Evolutionary conservation across 1,140 invertebrate genomes (phyloP).

Genomic region (Caerostris extrusa): DNA sequence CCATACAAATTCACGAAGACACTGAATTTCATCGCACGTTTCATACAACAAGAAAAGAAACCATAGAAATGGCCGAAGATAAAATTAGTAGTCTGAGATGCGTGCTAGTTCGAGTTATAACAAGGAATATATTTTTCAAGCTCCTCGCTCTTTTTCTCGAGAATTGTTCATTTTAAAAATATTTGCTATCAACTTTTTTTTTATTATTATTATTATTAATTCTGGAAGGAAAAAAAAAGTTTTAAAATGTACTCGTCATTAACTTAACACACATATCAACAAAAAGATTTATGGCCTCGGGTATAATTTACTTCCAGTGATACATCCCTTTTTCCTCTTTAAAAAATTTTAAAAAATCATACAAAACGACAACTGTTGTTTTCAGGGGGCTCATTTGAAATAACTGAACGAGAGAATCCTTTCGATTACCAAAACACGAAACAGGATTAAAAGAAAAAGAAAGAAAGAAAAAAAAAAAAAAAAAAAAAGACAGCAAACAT

Average conservation of each 20-base stretch:
- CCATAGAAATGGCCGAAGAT: neutral
- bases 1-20: neutral
- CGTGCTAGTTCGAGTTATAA: neutral
- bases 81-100: neutral
- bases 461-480: neutral
- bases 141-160: neutral
- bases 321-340: neutral
- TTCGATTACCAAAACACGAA: neutral
- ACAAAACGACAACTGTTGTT: neutral
- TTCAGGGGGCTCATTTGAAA: neutral
- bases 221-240: neutral
- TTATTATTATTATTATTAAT: neutral
- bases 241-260: neutral
- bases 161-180: neutral
- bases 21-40: neutral
- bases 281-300: slow-evolving; percentile 41
- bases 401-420: neutral
- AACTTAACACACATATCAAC: neutral
- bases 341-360: neutral
- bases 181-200: neutral
- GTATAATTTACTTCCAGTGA: slow-evolving; percentile 25
- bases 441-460: neutral
- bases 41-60: neutral
- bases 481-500: neutral
- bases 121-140: neutral